Conservation (phyloP, 2,797 vertebrate species). For the Meda fulgida region DNA sequence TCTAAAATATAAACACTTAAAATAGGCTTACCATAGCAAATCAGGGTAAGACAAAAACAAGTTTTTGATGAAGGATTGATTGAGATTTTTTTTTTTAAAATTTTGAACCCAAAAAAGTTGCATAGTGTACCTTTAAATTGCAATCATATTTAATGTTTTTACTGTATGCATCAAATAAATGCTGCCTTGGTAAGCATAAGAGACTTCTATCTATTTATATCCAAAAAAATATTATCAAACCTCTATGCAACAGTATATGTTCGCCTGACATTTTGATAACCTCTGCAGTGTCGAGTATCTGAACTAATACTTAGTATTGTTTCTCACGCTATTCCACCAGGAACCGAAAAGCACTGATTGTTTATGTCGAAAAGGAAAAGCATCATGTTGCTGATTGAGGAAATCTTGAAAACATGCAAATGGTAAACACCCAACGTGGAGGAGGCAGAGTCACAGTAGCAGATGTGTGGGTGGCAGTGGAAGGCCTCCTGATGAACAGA, state of each 20-base stretch:
- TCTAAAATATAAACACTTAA: background rate
- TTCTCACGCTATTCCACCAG: background rate
- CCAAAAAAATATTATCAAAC: background rate
- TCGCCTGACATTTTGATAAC: background rate
- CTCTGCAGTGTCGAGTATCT: background rate
- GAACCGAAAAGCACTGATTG: background rate
- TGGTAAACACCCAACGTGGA: slow-evolving; percentile 45
- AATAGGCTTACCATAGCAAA: background rate
- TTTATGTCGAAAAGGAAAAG: background rate
- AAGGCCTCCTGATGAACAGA: slow-evolving; percentile 35
- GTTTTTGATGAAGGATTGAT: background rate
- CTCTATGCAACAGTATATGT: too few species aligned
- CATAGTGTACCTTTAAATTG: background rate
- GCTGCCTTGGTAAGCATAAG: background rate
- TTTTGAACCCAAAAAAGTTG: background rate
- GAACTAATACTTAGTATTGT: background rate
- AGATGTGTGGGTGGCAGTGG: slow-evolving; percentile 24
- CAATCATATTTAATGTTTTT: background rate
- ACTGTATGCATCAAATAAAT: background rate
- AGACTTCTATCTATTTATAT: background rate
- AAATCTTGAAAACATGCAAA: slow-evolving; percentile 35
- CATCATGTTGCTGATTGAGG: slow-evolving; percentile 27
- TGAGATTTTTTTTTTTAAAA: background rate
- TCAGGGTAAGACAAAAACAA: background rate
- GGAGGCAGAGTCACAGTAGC: slow-evolving; percentile 36